Evolutionary conservation across 2,113 vertebrate species (phyloP), one percentile per base, ranked within the genome.

Genomic region (Fregetta grallaria): DNA sequence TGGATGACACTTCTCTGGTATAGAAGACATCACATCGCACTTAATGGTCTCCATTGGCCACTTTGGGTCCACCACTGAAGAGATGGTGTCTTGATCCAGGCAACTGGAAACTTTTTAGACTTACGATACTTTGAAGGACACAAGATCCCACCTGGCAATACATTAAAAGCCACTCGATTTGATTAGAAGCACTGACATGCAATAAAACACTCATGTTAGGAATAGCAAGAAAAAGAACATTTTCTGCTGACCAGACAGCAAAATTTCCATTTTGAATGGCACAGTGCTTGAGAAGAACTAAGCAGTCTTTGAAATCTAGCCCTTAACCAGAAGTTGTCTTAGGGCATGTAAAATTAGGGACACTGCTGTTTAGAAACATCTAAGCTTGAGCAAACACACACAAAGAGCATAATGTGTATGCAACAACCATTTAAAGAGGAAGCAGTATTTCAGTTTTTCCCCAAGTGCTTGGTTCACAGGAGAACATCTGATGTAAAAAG

Each of bases 31-130:
- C n/a, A 20, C 9, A 52, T 16, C 6, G 1, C 26, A 12, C 13
- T 32, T 34, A 27, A 61, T 0, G 0, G 10, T 42, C 38, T 74
- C 74, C 15, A 47, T 1, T 2, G 0, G 67, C 27, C 26, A 40
- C 49, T 65, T 56, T 6, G 19, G 20, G 27, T 73, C 40, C 25
- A 47, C 13, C 0, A 0, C 4, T 38, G 15, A 32, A 82, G 26
- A 79, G 19, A 65, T 1, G 0, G 13, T 29, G 49, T 55, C 82
- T 61, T 49, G 40, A 75, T 19, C 20, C 53, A 65, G 55, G 63
- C 12, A 44, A n/a, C 0, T 32, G 30, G 38, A 88, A 15, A 63
- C 34, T 66, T 92, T 92, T 47, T 23, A 56, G 30, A 26, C 15
- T 61, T 75, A 30, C 59, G 18, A 23, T 11, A 18, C 7, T 81